Evolutionary conservation across 1,140 invertebrate genomes (phyloP), one percentile per base, ranked within the genome.

Genomic region (Cydia pomonella): DNA sequence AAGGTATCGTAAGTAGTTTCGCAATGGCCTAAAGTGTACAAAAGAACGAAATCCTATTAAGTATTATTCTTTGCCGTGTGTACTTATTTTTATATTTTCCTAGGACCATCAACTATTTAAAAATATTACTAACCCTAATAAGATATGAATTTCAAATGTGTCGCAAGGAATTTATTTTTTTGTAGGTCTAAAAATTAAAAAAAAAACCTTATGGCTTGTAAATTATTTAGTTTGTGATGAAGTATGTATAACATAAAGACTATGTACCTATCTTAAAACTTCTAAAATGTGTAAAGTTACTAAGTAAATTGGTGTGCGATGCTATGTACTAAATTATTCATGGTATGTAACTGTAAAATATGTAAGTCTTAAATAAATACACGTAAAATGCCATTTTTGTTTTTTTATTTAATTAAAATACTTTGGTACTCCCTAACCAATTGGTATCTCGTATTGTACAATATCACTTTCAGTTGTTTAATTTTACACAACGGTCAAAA

Each of bases 1-100:
- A 77, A 77, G 76, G 75, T 27, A 53, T 75, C 38, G 78, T 82
- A 78, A 81, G 82, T 85, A 83, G 82, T 85, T 85, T 83, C 82
- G 64, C 71, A 77, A 77, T 80, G 84, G 84, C 84, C 84, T 85
- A 85, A 85, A 73, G 72, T 79, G 73, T 82, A 77, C 38, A 79
- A 75, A 77, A 78, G 69, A 72, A 73, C 27, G 29, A 73, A 74
- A 72, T 64, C 66, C 33, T 23, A 59, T 59, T 44, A 50, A 75
- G 53, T 74, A 64, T 41, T 73, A 75, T 16, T 64, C 63, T 59
- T 33, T 72, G 41, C 18, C 62, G 33, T 71, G 63, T 59, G 72
- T 73, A 63, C 73, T 76, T 75, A 53, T 16, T 44, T 44, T 73
- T 53, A 62, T 25, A 75, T 63, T 75, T 66, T 27, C 63, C 12